Conservation (phyloP, 1,140 invertebrate genomes). For the Lepidurus arcticus region DNA sequence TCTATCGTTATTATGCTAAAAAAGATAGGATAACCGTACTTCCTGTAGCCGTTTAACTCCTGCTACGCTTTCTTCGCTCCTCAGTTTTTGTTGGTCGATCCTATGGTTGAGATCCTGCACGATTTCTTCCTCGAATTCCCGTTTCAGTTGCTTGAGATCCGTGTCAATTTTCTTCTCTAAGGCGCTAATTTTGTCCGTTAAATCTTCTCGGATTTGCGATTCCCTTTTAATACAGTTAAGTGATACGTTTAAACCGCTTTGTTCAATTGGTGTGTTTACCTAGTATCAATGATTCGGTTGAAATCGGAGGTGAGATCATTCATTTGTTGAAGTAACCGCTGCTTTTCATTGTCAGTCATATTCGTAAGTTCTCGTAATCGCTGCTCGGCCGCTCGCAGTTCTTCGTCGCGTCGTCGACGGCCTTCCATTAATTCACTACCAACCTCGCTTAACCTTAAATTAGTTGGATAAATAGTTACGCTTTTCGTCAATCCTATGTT, state of each 20-base stretch:
- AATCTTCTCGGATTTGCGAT: neutral
- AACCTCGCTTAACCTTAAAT: neutral
- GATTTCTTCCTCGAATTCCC: neutral
- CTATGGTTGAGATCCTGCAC: neutral
- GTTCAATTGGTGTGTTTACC: neutral
- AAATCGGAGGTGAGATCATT: neutral
- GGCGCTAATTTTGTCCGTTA: neutral
- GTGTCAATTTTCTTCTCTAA: neutral
- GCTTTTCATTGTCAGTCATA: slow-evolving; percentile 8
- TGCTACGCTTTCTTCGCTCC: neutral
- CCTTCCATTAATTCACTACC: slow-evolving; percentile 5
- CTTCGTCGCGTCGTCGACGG: neutral
- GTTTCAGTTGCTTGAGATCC: neutral
- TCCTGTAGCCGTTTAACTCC: neutral
- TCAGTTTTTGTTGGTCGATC: neutral
- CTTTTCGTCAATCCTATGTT: neutral
- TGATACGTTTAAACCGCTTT: neutral
- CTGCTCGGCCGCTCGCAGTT: neutral
- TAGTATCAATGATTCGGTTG: neutral
- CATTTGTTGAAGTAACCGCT: slow-evolving; percentile 4
- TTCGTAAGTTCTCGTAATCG: neutral
- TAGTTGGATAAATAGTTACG: neutral
- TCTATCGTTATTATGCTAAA: neutral
- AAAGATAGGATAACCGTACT: neutral
- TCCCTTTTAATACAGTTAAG: neutral